A percentile compares a stretch with the other conserved stretches of the same genome.
Evolutionary conservation across 1,140 invertebrate genomes (phyloP).

Genomic region (Drosophila neocordata): DNA sequence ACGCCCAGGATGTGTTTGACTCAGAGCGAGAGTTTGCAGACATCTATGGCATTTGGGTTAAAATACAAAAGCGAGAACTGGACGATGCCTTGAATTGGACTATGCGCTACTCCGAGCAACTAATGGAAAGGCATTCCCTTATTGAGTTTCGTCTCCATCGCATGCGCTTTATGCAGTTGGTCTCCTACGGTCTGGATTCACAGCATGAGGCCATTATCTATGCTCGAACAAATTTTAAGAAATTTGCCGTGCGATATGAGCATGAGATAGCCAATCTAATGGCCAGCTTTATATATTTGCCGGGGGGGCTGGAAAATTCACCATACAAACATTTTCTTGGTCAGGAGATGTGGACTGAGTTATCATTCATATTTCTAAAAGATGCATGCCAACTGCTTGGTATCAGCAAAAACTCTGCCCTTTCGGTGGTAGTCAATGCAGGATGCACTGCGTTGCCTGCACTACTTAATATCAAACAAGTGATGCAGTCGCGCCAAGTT

Average conservation of each 20-base stretch:
- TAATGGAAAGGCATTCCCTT: slow-evolving; percentile 88
- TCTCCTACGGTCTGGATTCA: slow-evolving; percentile 67
- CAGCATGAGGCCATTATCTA: slow-evolving; percentile 89
- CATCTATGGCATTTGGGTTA: slow-evolving; percentile 92
- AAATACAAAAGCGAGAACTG: slow-evolving; percentile 90
- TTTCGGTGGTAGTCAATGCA: slow-evolving; percentile 91
- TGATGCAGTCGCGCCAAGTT: slow-evolving; percentile 97
- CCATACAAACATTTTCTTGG: slow-evolving; percentile 92
- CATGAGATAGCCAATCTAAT: slow-evolving; percentile 95
- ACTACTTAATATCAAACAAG: slow-evolving; percentile 96
- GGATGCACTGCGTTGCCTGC: slow-evolving; percentile 97
- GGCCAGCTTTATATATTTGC: slow-evolving; percentile 93
- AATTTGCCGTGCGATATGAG: slow-evolving; percentile 91
- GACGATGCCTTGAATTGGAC: slow-evolving; percentile 92
- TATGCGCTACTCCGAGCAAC: slow-evolving; percentile 85
- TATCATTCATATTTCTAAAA: slow-evolving; percentile 95
- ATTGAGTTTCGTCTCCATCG: slow-evolving; percentile 94
- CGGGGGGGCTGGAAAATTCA: slow-evolving; percentile 90
- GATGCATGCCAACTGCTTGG: slow-evolving; percentile 96
- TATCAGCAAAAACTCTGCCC: slow-evolving; percentile 90
- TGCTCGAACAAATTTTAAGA: slow-evolving; percentile 92
- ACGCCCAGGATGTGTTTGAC: slow-evolving; percentile 83
- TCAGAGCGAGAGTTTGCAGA: slow-evolving; percentile 92
- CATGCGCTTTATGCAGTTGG: slow-evolving; percentile 83
- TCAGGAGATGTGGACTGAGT: slow-evolving; percentile 90